Evolutionary conservation across 2,113 vertebrate species (phyloP), one percentile per base, ranked within the genome.

Genomic region (Paraplagusia blochii): DNA sequence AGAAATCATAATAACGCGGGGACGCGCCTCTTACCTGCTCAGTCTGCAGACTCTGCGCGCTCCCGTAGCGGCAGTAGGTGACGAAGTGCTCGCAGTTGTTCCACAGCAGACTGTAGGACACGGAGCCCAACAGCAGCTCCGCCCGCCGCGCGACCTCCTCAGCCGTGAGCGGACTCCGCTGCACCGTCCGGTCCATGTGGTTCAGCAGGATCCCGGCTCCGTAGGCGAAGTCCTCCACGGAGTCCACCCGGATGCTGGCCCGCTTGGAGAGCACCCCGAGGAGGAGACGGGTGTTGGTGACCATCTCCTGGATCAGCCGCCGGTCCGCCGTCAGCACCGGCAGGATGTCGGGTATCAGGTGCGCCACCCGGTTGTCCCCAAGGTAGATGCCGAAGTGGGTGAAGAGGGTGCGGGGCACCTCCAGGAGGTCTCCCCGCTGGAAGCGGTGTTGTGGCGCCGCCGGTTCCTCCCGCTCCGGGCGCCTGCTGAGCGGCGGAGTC

Each of bases 51-150:
- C 96, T 97, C 78, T 92, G 71, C 0, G 90, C 69, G 2, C 81
- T 64, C 1, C 92, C 95, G 46, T 95, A 99, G 38, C 97, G 89
- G 87, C 96, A 98, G 90, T 92, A 80, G 5, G 95, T 98, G 62
- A 95, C 97, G 58, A 95, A 99, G 84, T 99, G 97, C 83, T 99
- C 97, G 69, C 97, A 99, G 88, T 99, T 99, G 91, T 96, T 96
- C 97, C 97, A 99, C 50, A 99, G 86, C 9, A 98, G 88, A 66
- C 96, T 98, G 86, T 99, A 98, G 11, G 91, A 70, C 5, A 92
- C 90, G 29, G 73, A 4, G 2, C 95, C 97, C 38, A 98, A 59
- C 50, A 93, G 89, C 63, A 85, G 86, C 88, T 98, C 95, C 0
- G 95, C 97, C 51, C 95, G 88, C 16, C 34, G 72, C 0, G 95